Percentiles rank a stretch among this genome's conserved stretches.
Conservation (phyloP, 2,113 vertebrate genomes). For the Capricornis sumatraensis region DNA sequence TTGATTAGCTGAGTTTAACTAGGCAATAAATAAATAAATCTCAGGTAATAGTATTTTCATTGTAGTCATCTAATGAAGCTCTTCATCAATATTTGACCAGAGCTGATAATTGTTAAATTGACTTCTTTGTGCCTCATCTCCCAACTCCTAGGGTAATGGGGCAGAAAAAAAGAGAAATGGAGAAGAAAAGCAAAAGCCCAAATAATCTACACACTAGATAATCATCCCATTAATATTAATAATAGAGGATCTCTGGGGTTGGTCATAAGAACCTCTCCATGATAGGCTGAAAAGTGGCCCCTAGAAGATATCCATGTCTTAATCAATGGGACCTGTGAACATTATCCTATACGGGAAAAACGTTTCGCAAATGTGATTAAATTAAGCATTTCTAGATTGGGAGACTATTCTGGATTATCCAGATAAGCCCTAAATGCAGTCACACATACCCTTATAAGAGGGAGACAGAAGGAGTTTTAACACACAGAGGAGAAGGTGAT, state of each 20-base stretch:
- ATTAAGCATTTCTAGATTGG: not conserved
- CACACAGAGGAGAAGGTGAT: not conserved
- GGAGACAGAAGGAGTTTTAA: not conserved
- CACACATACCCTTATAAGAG: not conserved
- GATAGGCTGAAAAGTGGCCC: not conserved
- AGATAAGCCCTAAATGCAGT: not conserved
- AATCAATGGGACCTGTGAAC: not conserved
- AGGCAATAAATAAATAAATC: conserved; percentile 46
- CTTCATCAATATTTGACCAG: not conserved
- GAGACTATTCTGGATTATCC: not conserved
- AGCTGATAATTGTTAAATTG: not conserved
- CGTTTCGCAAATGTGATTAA: not conserved
- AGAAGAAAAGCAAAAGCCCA: not conserved
- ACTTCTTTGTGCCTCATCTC: not conserved
- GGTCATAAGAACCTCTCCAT: not conserved
- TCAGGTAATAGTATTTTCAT: conserved; percentile 25
- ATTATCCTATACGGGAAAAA: not conserved
- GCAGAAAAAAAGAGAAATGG: not conserved
- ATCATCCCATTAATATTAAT: not conserved
- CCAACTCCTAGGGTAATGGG: not conserved
- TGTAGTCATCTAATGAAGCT: conserved; percentile 32
- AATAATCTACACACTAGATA: not conserved
- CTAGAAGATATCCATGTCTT: not conserved
- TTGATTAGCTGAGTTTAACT: conserved; percentile 49
- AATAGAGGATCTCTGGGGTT: not conserved